phyloP scores from a whole-genome alignment of 1,140 invertebrate species.

The Oryzaephilus surinamensis region DNA sequence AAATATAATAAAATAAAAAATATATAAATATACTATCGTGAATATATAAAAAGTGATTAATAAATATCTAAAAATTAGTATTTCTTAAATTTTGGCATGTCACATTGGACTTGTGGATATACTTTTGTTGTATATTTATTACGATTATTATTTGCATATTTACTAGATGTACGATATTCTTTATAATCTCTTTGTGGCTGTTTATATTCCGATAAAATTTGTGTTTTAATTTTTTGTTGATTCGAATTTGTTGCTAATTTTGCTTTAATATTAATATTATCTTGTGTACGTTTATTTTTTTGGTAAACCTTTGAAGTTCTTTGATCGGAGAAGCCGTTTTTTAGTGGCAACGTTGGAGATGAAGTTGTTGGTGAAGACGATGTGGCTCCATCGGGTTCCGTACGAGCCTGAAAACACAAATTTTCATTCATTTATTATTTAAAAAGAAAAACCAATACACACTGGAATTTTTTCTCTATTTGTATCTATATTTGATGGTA shows the following conservation, averaged over 20 bases:
- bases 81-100: slow-evolving; percentile 36
- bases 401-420: slow-evolving; percentile 10
- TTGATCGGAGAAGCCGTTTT: too few species aligned
- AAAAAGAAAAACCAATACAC: slow-evolving; percentile 6
- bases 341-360: slow-evolving; percentile 8
- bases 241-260: too few species aligned
- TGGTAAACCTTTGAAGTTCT: slow-evolving; percentile 13
- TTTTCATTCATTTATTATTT: neutral
- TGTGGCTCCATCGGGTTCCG: slow-evolving; percentile 54
- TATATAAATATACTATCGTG: too few species aligned
- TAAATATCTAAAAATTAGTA: too few species aligned
- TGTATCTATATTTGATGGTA: slow-evolving; percentile 23
- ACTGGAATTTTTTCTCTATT: slow-evolving; percentile 20
- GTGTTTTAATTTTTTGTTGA: slow-evolving; percentile 18
- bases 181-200: slow-evolving; percentile 33
- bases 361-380: slow-evolving; percentile 31
- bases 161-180: slow-evolving; percentile 20
- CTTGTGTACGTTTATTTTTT: slow-evolving; percentile 15
- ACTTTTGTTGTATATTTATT: slow-evolving; percentile 22
- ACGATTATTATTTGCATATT: slow-evolving; percentile 8
- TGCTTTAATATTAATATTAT: slow-evolving; percentile 20
- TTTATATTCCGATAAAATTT: slow-evolving; percentile 31
- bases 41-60: too few species aligned
- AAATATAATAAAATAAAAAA: too few species aligned
- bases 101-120: slow-evolving; percentile 31